phyloP scores from a whole-genome alignment of 2,888 invertebrate genomes.

The Lithodes maja region DNA sequence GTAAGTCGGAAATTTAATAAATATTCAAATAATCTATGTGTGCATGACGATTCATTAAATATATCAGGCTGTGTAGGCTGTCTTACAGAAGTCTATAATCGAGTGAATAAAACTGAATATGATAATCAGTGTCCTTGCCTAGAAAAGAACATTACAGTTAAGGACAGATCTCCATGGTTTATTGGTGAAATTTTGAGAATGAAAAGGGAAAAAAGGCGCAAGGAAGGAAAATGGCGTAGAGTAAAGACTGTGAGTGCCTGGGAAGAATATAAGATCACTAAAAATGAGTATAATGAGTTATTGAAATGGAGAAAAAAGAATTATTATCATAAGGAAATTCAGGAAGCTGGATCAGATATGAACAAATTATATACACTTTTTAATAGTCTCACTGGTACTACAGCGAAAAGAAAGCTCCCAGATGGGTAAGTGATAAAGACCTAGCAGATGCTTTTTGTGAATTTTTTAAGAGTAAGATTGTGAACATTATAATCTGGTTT shows the following conservation, averaged over 20 bases:
- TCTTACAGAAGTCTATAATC: constrained; percentile 6
- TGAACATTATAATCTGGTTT: too few relatives aligned
- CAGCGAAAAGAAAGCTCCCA: too few relatives aligned
- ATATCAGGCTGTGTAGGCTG: constrained; percentile 11
- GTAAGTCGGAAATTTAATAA: not conserved
- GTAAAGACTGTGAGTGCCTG: not conserved
- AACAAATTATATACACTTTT: too few relatives aligned
- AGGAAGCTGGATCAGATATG: too few relatives aligned
- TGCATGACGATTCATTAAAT: constrained; percentile 2
- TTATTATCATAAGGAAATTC: too few relatives aligned
- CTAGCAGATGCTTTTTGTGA: too few relatives aligned
- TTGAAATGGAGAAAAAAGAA: not conserved
- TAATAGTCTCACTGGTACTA: too few relatives aligned
- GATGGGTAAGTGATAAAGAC: too few relatives aligned
- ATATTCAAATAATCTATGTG: not conserved
- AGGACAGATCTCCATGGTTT: constrained; percentile 24
- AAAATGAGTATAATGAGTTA: constrained; percentile 2
- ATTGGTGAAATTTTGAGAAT: constrained; percentile 3
- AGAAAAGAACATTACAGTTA: constrained; percentile 15
- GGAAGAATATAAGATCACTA: not conserved
- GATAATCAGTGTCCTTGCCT: constrained; percentile 7
- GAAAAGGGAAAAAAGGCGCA: constrained; percentile 17
- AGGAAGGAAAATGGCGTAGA: constrained; percentile 6
- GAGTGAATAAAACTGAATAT: constrained; percentile 4
- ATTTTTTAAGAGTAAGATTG: too few relatives aligned